A percentile compares a stretch with the other conserved stretches of the same genome.
Evolutionary conservation across 2,888 invertebrate genomes (phyloP).

Genomic region (Tipula lateralis): DNA sequence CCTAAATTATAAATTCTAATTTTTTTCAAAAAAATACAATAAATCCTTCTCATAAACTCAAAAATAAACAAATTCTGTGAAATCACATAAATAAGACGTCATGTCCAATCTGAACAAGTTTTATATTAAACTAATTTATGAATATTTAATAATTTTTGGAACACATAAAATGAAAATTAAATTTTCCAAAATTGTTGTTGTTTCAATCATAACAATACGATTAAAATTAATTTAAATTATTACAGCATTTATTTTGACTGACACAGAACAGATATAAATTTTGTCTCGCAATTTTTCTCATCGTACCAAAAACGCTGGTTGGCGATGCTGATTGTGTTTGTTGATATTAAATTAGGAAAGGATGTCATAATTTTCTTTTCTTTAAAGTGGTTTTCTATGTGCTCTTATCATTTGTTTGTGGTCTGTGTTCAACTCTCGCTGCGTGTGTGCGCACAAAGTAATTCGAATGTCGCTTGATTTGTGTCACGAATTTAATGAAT

Average conservation of each 20-base stretch:
- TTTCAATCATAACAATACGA: not conserved
- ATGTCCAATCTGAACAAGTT: not conserved
- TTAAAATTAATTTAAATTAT: constrained; percentile 1
- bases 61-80: not conserved
- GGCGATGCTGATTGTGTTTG: not conserved
- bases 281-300: not conserved
- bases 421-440: not conserved
- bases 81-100: not conserved
- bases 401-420: not conserved
- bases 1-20: no score
- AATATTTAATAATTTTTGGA: not conserved
- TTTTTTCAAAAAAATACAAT: no score
- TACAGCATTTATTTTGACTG: not conserved
- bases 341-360: not conserved
- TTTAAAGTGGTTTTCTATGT: not conserved
- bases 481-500: not conserved
- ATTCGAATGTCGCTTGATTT: not conserved
- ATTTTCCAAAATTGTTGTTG: not conserved
- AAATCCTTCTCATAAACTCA: no score
- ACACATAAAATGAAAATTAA: not conserved
- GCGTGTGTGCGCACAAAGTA: not conserved
- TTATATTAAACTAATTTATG: constrained; percentile 11
- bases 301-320: not conserved
- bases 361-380: constrained; percentile 5
- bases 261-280: not conserved